phyloP scores from a whole-genome alignment of 2,888 invertebrate genomes.

The Phorcus lineatus region DNA sequence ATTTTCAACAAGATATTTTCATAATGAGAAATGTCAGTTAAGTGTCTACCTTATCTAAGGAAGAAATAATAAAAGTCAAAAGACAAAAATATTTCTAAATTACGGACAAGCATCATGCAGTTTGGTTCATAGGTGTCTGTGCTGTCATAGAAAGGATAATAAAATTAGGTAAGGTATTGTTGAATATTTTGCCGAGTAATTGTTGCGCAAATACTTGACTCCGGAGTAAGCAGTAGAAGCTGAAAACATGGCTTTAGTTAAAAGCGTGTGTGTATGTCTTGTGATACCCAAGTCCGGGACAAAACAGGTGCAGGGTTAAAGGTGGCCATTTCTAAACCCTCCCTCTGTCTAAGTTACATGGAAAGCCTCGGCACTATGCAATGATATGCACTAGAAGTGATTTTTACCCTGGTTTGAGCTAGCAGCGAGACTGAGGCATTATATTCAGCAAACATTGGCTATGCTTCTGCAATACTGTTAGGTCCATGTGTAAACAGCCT shows the following conservation, averaged over 20 bases:
- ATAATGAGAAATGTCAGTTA: too few species aligned
- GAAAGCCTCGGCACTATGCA: not conserved
- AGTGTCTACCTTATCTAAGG: too few species aligned
- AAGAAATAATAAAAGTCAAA: too few species aligned
- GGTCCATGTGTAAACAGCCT: not conserved
- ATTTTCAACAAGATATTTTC: too few species aligned
- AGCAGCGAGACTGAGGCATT: not conserved
- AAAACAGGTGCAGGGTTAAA: constrained; percentile 13
- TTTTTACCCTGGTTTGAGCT: not conserved
- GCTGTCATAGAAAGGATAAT: too few species aligned
- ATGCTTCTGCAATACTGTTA: constrained; percentile 1
- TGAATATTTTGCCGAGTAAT: not conserved
- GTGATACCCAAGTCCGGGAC: not conserved
- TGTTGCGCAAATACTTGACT: constrained; percentile 15
- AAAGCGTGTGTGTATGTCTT: not conserved
- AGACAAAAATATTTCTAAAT: too few species aligned
- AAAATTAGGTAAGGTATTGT: too few species aligned
- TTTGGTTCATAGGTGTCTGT: too few species aligned
- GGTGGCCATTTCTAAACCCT: constrained; percentile 9
- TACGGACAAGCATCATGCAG: too few species aligned
- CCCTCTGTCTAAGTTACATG: not conserved
- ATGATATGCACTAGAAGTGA: constrained; percentile 1
- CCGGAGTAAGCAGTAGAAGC: not conserved
- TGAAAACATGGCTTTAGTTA: constrained; percentile 8
- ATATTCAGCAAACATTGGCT: constrained; percentile 16